Evolutionary conservation across 23 tunicate species (phyloP).

Genomic region (Oikopleura vanhoeffeni): DNA sequence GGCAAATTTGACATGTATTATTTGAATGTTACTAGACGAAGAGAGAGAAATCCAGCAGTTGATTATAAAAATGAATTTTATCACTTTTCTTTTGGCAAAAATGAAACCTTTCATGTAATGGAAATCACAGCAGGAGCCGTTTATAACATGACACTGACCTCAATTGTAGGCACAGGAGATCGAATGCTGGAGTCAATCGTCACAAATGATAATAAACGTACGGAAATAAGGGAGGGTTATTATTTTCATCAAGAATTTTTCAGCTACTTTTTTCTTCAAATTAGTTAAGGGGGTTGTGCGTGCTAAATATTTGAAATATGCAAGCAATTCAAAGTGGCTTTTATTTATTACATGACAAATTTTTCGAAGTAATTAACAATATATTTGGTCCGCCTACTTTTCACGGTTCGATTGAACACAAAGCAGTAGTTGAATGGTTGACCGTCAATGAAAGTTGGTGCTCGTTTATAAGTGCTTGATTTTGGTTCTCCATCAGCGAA

Average conservation of each 20-base stretch:
- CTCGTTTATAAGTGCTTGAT: too few species aligned
- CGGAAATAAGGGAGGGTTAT: conserved; percentile 13
- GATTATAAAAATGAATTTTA: neutral
- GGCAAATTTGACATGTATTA: conserved; percentile 18
- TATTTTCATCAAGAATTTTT: neutral
- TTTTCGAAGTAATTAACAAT: too few species aligned
- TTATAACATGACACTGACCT: conserved; percentile 26
- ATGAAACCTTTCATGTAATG: conserved; percentile 16
- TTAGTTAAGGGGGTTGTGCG: too few species aligned
- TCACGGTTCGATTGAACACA: too few species aligned
- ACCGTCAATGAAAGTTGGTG: too few species aligned
- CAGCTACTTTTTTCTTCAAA: too few species aligned
- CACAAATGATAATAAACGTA: conserved; percentile 17
- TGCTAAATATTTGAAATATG: too few species aligned
- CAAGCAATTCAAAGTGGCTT: too few species aligned
- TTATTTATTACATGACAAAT: too few species aligned
- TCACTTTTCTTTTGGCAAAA: neutral
- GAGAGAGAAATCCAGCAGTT: conserved; percentile 9
- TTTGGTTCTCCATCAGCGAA: too few species aligned
- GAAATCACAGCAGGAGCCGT: conserved; percentile 28
- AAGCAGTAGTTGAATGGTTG: too few species aligned
- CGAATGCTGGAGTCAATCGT: conserved; percentile 24
- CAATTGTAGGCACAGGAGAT: conserved; percentile 29
- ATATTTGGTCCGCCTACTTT: too few species aligned
- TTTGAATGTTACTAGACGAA: conserved; percentile 23